Percentiles rank a stretch among this genome's conserved stretches.
These are phyloP conservation scores for Osmoderma eremita DNA, from an alignment of 2,888 invertebrate species.

Conservation along the genomic window DNA sequence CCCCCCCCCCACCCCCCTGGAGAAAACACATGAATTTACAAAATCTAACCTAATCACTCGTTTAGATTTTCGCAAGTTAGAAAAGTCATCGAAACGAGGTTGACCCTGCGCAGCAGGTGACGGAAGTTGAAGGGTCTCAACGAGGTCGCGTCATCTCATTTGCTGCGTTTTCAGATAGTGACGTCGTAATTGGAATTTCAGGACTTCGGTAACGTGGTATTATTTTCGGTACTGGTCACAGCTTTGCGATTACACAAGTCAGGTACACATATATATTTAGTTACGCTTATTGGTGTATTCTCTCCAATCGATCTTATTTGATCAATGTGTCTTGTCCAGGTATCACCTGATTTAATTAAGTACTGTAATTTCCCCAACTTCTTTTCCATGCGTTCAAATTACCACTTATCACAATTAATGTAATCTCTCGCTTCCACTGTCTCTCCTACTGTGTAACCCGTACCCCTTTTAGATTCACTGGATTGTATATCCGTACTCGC, in stretches of 20 bases:
- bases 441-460: background rate
- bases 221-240: too few species aligned
- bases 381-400: background rate
- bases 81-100: background rate
- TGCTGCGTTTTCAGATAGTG: too few species aligned
- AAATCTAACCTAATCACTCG: background rate
- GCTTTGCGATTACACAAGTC: too few species aligned
- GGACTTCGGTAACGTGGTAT: too few species aligned
- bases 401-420: conserved; percentile 1
- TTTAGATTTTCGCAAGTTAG: background rate
- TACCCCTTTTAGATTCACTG: too few species aligned
- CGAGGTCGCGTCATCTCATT: background rate
- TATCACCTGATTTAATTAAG: conserved; percentile 8
- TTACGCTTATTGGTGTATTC: conserved; percentile 2
- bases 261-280: background rate
- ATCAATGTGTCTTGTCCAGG: conserved; percentile 21
- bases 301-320: conserved; percentile 16
- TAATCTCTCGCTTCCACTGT: background rate
- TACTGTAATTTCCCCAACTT: conserved; percentile 22
- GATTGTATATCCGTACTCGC: background rate
- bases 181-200: background rate
- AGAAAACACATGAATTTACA: background rate
- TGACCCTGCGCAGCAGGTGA: too few species aligned
- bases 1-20: background rate
- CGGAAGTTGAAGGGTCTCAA: background rate